phyloP scores from a whole-genome alignment of 2,113 vertebrate genomes.

The Manacus vitellinus region DNA sequence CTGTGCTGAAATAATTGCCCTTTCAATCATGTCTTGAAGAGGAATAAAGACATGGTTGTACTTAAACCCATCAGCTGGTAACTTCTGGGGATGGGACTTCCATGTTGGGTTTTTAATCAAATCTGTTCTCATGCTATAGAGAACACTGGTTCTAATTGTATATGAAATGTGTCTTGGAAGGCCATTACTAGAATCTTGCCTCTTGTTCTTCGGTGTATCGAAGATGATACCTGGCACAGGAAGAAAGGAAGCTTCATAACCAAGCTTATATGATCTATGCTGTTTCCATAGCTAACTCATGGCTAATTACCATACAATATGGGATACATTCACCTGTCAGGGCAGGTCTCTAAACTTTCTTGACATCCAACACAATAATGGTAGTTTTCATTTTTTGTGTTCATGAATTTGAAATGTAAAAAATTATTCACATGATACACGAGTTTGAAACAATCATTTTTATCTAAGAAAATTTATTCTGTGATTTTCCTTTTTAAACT shows the following conservation, averaged over 20 bases:
- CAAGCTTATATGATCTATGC: not conserved
- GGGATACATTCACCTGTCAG: not conserved
- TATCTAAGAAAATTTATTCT: not conserved
- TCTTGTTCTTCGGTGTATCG: not conserved
- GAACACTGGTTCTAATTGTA: constrained; percentile 69
- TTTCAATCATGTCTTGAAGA: constrained; percentile 80
- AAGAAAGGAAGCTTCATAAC: not conserved
- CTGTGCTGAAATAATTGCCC: constrained; percentile 68
- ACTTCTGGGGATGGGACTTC: constrained; percentile 74
- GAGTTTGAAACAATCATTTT: not conserved
- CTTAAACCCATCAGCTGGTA: constrained; percentile 72
- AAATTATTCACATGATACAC: not conserved
- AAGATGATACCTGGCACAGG: constrained; percentile 69
- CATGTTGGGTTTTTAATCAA: constrained; percentile 66
- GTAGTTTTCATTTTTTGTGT: not conserved
- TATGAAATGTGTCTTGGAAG: constrained; percentile 65
- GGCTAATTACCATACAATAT: not conserved
- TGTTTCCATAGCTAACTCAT: not conserved
- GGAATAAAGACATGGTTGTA: constrained; percentile 78
- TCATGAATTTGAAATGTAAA: not conserved
- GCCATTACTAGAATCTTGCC: not conserved
- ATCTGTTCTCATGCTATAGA: constrained; percentile 75
- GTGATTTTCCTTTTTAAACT: not conserved
- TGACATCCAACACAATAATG: not conserved
- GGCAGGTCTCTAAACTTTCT: not conserved